These are phyloP conservation scores for Osmerus eperlanus DNA, from an alignment of 2,113 vertebrate genomes.

Conservation along the genomic window DNA sequence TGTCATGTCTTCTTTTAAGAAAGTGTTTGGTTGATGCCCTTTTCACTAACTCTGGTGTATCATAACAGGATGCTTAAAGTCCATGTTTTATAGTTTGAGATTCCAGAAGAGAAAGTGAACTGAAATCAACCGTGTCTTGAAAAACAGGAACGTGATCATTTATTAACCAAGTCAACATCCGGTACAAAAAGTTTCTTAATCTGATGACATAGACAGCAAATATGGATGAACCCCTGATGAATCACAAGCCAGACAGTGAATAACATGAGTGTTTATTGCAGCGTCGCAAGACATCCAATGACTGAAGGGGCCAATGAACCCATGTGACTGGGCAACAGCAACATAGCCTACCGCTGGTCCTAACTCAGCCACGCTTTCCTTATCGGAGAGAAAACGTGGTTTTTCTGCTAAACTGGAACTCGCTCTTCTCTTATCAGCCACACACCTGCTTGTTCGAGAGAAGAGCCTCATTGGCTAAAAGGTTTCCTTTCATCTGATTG, in stretches of 20 bases:
- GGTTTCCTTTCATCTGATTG: slow-evolving; percentile 35
- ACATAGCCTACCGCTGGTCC: background rate
- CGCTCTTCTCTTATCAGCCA: slow-evolving; percentile 60
- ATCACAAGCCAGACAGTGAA: slow-evolving; percentile 13
- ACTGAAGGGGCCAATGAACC: slow-evolving; percentile 15
- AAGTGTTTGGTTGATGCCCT: background rate
- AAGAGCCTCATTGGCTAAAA: slow-evolving; percentile 53
- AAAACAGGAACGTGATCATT: background rate
- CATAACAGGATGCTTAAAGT: background rate
- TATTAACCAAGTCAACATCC: slow-evolving; percentile 21
- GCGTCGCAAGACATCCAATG: slow-evolving; percentile 11
- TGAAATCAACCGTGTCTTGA: slow-evolving; percentile 6
- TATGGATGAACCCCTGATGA: background rate
- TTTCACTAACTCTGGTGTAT: background rate
- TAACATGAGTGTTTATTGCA: background rate
- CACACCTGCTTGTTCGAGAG: slow-evolving; percentile 34
- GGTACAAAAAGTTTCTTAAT: slow-evolving; percentile 2
- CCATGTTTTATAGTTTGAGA: too few species aligned
- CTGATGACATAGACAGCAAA: slow-evolving; percentile 12
- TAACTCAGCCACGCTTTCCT: slow-evolving; percentile 31
- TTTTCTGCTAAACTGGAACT: slow-evolving; percentile 39
- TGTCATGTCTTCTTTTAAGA: slow-evolving; percentile 5
- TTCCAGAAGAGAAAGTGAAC: too few species aligned
- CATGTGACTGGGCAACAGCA: background rate
- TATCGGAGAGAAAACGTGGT: slow-evolving; percentile 64